A percentile compares a stretch with the other conserved stretches of the same genome.
These are phyloP conservation scores for Gastrophryne carolinensis DNA, from an alignment of 2,797 vertebrate species.

Conservation along the genomic window DNA sequence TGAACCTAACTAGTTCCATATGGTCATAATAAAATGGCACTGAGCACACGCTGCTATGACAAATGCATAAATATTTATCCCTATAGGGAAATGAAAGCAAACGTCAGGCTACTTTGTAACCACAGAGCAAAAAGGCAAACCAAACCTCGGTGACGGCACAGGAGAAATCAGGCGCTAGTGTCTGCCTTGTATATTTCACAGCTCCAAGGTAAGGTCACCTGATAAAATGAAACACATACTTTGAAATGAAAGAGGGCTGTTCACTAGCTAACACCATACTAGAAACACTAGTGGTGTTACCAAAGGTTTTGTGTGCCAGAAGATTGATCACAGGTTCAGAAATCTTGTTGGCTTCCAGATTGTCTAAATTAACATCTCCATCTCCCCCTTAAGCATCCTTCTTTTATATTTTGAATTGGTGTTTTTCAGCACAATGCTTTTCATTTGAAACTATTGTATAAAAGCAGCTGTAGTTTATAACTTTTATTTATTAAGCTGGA, in stretches of 20 bases:
- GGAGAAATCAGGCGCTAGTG: background rate
- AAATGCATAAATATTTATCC: conserved; percentile 5
- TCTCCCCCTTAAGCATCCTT: too few relatives aligned
- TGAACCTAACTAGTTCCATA: background rate
- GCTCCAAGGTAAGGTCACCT: background rate
- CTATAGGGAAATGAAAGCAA: background rate
- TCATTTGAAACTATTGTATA: too few relatives aligned
- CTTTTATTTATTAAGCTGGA: too few relatives aligned
- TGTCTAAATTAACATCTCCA: too few relatives aligned
- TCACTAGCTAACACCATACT: too few relatives aligned
- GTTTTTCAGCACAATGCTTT: too few relatives aligned
- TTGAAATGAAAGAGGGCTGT: background rate
- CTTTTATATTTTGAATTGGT: too few relatives aligned
- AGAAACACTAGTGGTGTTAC: too few relatives aligned
- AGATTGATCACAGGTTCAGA: too few relatives aligned
- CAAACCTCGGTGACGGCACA: background rate
- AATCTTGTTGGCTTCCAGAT: too few relatives aligned
- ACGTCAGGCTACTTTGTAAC: background rate
- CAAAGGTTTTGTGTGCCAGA: too few relatives aligned
- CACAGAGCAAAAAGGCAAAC: background rate
- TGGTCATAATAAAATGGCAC: background rate
- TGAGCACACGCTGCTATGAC: background rate
- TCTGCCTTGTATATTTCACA: background rate
- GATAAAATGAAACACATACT: background rate
- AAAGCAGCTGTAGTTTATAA: too few relatives aligned